Percentiles rank a stretch among this genome's conserved stretches.
phyloP scores from a whole-genome alignment of 2,888 invertebrate genomes.

The Ectropis crepuscularia region DNA sequence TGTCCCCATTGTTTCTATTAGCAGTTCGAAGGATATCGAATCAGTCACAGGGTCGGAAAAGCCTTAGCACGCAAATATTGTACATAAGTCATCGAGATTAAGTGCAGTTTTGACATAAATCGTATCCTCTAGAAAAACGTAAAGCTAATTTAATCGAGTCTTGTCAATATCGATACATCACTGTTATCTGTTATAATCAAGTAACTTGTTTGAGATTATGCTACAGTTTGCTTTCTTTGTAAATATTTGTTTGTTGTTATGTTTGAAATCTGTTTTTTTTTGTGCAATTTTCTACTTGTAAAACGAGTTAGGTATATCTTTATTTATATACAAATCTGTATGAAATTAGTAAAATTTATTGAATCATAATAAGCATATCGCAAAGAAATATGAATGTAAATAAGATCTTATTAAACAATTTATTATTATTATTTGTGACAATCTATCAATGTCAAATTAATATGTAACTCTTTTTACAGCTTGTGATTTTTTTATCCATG shows the following conservation, averaged over 20 bases:
- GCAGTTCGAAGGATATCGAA: slow-evolving; percentile 50
- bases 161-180: slow-evolving; percentile 54
- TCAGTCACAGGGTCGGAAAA: slow-evolving; percentile 68
- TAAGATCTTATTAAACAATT: slow-evolving; percentile 64
- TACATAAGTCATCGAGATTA: slow-evolving; percentile 52
- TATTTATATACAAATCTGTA: slow-evolving; percentile 71
- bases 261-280: slow-evolving; percentile 74
- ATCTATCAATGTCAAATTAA: slow-evolving; percentile 44
- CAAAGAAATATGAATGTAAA: slow-evolving; percentile 69
- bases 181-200: slow-evolving; percentile 48
- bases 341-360: slow-evolving; percentile 71
- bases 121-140: slow-evolving; percentile 41
- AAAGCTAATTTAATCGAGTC: background rate
- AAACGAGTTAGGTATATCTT: slow-evolving; percentile 69
- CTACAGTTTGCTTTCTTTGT: slow-evolving; percentile 54
- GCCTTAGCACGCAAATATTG: slow-evolving; percentile 61
- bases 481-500: slow-evolving; percentile 51
- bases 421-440: slow-evolving; percentile 67
- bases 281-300: slow-evolving; percentile 68
- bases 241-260: slow-evolving; percentile 76
- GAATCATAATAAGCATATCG: slow-evolving; percentile 73
- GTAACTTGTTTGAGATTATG: slow-evolving; percentile 71
- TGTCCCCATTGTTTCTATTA: slow-evolving; percentile 25
- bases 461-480: background rate
- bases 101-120: slow-evolving; percentile 55